These are phyloP conservation scores for Araneus ventricosus DNA, from an alignment of 1,140 invertebrate genomes.

Conservation along the genomic window DNA sequence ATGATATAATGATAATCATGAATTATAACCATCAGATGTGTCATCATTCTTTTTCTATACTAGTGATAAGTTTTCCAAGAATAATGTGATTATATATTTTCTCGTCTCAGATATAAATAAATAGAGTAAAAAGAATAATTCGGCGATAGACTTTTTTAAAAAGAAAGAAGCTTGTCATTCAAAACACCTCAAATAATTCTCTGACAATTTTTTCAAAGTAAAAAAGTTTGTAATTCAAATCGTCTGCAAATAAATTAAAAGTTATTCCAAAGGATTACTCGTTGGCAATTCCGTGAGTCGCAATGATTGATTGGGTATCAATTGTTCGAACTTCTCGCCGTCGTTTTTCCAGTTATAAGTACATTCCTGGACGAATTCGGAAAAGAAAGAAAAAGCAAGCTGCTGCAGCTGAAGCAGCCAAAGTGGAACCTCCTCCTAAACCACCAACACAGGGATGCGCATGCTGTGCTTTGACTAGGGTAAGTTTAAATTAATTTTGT, in stretches of 20 bases:
- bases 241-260: background rate
- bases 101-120: no score
- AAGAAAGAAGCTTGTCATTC: no score
- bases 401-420: conserved; percentile 78
- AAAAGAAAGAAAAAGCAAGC: conserved; percentile 65
- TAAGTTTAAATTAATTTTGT: conserved; percentile 50
- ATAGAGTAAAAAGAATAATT: no score
- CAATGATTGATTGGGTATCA: conserved; percentile 90
- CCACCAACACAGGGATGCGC: conserved; percentile 45
- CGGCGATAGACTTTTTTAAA: no score
- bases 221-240: background rate
- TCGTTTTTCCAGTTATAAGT: conserved; percentile 87
- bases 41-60: no score
- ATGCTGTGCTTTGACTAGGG: conserved; percentile 49
- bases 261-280: background rate
- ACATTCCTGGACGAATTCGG: conserved; percentile 78
- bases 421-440: conserved; percentile 76
- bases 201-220: background rate
- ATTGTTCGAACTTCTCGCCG: conserved; percentile 87
- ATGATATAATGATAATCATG: no score
- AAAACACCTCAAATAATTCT: no score
- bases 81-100: no score
- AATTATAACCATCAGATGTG: no score
- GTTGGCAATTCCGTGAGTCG: conserved; percentile 44
- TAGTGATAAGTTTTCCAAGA: no score